Percentiles rank a stretch among this genome's conserved stretches.
Conservation (phyloP, 1,140 invertebrate species). For the Drosophila arawakana region DNA sequence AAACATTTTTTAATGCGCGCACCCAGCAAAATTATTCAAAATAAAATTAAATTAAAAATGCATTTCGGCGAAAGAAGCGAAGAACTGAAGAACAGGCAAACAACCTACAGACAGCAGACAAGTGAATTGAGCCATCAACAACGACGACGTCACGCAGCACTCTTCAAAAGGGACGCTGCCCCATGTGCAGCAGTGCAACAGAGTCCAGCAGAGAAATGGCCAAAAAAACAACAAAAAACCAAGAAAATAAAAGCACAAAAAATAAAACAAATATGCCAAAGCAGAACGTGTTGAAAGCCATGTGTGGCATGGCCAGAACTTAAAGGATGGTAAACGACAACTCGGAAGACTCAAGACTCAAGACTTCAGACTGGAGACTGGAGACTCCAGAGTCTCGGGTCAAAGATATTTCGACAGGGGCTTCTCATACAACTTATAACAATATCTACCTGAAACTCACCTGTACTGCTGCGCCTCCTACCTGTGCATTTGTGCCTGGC, state of each 20-base stretch:
- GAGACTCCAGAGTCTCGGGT: not conserved
- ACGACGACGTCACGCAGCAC: slow-evolving; percentile 66
- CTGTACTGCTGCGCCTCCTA: not conserved
- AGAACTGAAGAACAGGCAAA: slow-evolving; percentile 7
- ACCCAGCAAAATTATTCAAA: slow-evolving; percentile 59
- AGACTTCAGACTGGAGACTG: not conserved
- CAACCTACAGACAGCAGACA: slow-evolving; percentile 32
- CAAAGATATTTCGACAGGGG: slow-evolving; percentile 14
- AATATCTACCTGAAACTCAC: slow-evolving; percentile 2
- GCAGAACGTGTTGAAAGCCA: slow-evolving; percentile 76
- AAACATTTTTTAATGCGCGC: slow-evolving; percentile 60
- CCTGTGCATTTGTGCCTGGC: slow-evolving; percentile 46
- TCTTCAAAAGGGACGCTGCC: slow-evolving; percentile 25
- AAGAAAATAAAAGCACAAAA: not conserved
- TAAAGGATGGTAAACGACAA: slow-evolving; percentile 30
- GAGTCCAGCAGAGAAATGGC: slow-evolving; percentile 53
- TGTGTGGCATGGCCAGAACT: slow-evolving; percentile 64
- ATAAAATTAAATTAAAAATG: slow-evolving; percentile 80
- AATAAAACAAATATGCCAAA: slow-evolving; percentile 24
- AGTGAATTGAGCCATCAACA: slow-evolving; percentile 78
- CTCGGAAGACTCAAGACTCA: not conserved
- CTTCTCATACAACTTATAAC: not conserved
- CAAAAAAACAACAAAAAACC: slow-evolving; percentile 41
- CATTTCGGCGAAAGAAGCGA: slow-evolving; percentile 59
- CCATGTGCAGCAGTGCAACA: slow-evolving; percentile 5